Conservation (phyloP, 2,113 vertebrate genomes). For the Pomatostomus ruficeps region DNA sequence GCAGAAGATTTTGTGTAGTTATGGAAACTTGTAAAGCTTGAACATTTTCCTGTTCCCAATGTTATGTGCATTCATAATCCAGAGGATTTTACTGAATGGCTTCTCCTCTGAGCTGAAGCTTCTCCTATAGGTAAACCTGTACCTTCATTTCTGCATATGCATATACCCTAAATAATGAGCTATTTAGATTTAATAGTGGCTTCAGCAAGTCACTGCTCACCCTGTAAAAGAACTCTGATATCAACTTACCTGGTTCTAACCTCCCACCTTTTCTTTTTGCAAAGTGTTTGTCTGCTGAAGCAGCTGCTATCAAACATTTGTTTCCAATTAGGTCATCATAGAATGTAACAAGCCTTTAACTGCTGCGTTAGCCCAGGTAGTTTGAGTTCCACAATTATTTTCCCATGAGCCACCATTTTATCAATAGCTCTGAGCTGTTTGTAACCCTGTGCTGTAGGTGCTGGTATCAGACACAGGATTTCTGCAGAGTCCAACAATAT, state of each 20-base stretch:
- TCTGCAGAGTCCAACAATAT: background rate
- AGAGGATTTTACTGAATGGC: background rate
- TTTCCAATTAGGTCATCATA: background rate
- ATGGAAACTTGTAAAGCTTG: background rate
- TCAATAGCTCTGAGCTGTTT: background rate
- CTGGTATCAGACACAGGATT: background rate
- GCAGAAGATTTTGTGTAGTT: background rate
- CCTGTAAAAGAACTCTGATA: background rate
- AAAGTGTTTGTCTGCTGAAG: background rate
- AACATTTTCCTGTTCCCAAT: background rate
- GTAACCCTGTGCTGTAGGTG: background rate
- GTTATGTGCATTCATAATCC: background rate
- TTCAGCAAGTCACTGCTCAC: background rate
- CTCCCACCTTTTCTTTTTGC: background rate
- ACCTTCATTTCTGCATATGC: background rate
- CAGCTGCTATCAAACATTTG: background rate
- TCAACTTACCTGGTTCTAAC: background rate
- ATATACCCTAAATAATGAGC: background rate
- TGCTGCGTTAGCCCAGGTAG: background rate
- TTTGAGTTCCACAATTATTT: background rate
- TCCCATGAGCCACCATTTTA: background rate
- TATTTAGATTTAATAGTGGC: background rate
- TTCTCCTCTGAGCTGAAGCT: background rate
- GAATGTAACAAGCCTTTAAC: background rate
- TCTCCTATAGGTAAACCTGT: background rate